Base-by-base conservation (phyloP, 2,113 vertebrate species). In the Naja naja region DNA sequence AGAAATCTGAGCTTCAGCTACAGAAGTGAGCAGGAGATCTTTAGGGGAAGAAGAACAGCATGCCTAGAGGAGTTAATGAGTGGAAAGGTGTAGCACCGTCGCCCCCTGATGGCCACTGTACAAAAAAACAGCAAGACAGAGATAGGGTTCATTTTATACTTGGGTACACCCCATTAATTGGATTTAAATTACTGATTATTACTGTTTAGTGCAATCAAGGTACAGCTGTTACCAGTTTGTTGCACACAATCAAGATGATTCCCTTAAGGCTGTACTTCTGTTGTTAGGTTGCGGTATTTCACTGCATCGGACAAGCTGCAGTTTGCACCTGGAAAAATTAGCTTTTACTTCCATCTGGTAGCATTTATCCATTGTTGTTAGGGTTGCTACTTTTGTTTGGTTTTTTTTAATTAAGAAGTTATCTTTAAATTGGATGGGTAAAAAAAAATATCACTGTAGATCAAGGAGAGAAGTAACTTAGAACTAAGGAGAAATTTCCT, bases 131-230 rank as follows among this genome's bases (percentile, higher is more conserved):
- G 18, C 2, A n/a, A 30, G 22, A 34, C 55, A 23, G 60, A 27
- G 9, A 27, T n/a, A 52, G 34, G 58, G 58, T 30, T 43, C n/a
- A 14, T 92, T 92, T 92, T 47, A 81, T 27, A 81, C 27, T 89
- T 88, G 88, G 87, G 60, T 92, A 85, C 64, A 54, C 23, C 9
- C 87, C 52, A 92, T 92, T 89, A 92, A 69, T 53, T 74, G 23
- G n/a, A 54, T 55, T 81, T 30, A 25, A 54, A 89, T 81, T 92
- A 89, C 23, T 43, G 22, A 69, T 87, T 64, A 88, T 92, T n/a
- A 88, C 55, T 87, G 20, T 86, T 86, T 56, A 86, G 74, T 86
- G 53, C 30, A 55, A 27, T 45, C 53, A 92, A 89, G 25, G 60
- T 85, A 47, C 60, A 89, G 49, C 52, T 85, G 16, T 92, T 45